A percentile compares a stretch with the other conserved stretches of the same genome.
These are phyloP conservation scores for Willisornis vidua DNA, from an alignment of 2,113 vertebrate genomes.

Conservation along the genomic window DNA sequence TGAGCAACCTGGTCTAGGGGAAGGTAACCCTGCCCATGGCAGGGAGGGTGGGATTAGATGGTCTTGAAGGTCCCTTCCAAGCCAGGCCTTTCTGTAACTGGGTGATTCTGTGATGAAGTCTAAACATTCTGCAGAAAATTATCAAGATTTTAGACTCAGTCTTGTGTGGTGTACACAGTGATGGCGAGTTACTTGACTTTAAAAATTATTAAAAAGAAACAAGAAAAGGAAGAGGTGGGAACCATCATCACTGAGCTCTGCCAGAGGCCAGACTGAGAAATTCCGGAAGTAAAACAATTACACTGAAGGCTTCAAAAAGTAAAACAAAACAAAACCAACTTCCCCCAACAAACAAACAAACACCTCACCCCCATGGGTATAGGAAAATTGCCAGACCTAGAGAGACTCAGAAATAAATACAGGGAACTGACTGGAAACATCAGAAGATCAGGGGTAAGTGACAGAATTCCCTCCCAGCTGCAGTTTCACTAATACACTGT, in stretches of 20 bases:
- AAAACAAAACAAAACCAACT: background rate
- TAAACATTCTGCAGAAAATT: background rate
- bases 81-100: background rate
- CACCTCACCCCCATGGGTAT: fast-evolving
- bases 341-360: background rate
- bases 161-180: background rate
- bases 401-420: background rate
- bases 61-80: background rate
- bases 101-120: background rate
- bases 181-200: background rate
- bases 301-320: background rate
- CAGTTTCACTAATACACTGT: background rate
- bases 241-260: background rate
- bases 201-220: background rate
- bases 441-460: background rate
- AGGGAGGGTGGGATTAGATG: background rate
- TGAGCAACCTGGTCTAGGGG: background rate
- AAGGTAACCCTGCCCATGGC: background rate
- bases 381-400: background rate
- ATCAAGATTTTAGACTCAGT: background rate
- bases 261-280: background rate
- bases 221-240: background rate
- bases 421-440: background rate
- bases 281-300: background rate
- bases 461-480: background rate